These are phyloP conservation scores for Eurois occulta DNA, from an alignment of 2,888 invertebrate species.

Conservation along the genomic window DNA sequence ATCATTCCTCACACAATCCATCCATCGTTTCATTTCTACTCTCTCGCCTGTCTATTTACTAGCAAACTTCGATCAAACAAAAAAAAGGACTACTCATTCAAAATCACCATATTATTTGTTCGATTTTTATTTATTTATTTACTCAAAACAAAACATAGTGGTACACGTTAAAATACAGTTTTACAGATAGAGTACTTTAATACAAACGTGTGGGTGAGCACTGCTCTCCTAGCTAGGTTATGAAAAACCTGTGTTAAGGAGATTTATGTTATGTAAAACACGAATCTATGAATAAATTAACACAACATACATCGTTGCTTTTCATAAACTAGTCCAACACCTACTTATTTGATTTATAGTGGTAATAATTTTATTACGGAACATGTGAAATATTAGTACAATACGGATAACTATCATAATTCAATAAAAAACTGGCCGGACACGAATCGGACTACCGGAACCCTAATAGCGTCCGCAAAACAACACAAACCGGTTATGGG, in stretches of 20 bases:
- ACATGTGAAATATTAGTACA: slow-evolving; percentile 20
- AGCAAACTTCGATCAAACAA: background rate
- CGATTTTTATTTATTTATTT: too few species aligned
- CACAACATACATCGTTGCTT: slow-evolving; percentile 4
- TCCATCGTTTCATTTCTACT: too few species aligned
- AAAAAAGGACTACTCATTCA: too few species aligned
- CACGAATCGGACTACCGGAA: slow-evolving; percentile 24
- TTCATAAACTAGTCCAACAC: slow-evolving; percentile 1
- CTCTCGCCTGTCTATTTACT: background rate
- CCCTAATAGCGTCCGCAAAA: slow-evolving; percentile 28
- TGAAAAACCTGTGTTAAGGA: too few species aligned
- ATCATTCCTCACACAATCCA: too few species aligned
- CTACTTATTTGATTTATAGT: background rate
- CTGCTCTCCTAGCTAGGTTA: too few species aligned
- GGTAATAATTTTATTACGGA: slow-evolving; percentile 10
- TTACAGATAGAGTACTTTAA: too few species aligned
- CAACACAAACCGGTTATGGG: slow-evolving; percentile 44
- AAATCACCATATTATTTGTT: background rate
- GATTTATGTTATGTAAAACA: slow-evolving; percentile 5
- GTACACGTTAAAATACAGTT: too few species aligned
- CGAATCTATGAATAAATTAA: slow-evolving; percentile 19
- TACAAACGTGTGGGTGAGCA: too few species aligned
- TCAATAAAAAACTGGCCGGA: slow-evolving; percentile 40
- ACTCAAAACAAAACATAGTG: too few species aligned
- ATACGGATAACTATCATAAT: slow-evolving; percentile 39